Evolutionary conservation across 2,888 invertebrate species (phyloP), one percentile per base, ranked within the genome.

Genomic region (Heteropelma amictum): DNA sequence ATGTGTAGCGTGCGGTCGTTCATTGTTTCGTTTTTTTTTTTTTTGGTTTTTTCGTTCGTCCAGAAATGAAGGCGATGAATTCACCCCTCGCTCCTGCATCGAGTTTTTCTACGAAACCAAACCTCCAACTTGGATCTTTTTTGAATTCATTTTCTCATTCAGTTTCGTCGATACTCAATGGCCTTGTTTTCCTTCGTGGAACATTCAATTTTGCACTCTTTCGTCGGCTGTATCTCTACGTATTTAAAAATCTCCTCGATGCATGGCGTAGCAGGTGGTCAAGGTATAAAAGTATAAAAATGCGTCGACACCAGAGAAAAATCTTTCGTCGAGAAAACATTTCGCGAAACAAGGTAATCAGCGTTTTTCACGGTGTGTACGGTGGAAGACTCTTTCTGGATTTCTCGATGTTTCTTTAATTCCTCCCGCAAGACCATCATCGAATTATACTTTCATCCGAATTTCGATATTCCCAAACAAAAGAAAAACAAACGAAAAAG

Each of bases 241-340:
- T 56, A 49, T 63, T 10, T 17, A 3, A 65, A 47, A 21, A 28
- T 58, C 58, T 58, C 75, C 81, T 82, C 81, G 82, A 82, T 84
- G 83, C 83, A 78, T 67, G 76, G 82, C 73, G 74, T 72, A 49
- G 73, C n/a, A n/a, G 76, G 40, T 74, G 63, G 63, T 76, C 77
- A 80, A 79, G 83, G 78, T 85, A 81, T 81, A 80, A 80, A 80
- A 78, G 80, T 78, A 77, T 82, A 82, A 82, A 82, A 60, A 83
- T 82, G 81, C 82, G 80, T 83, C 68, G 84, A 84, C 82, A 53
- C 28, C 30, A 82, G 84, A 80, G 83, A 81, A 83, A 80, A 80
- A 79, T 82, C 42, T 42, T 72, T 82, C 78, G 79, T 79, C 80
- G 81, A 83, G 45, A 71, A 81, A 86, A 86, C 86, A 86, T 80